Percentiles rank a stretch among this genome's conserved stretches.
Evolutionary conservation across 2,113 vertebrate species (phyloP).

Genomic region (Oncorhynchus mykiss): DNA sequence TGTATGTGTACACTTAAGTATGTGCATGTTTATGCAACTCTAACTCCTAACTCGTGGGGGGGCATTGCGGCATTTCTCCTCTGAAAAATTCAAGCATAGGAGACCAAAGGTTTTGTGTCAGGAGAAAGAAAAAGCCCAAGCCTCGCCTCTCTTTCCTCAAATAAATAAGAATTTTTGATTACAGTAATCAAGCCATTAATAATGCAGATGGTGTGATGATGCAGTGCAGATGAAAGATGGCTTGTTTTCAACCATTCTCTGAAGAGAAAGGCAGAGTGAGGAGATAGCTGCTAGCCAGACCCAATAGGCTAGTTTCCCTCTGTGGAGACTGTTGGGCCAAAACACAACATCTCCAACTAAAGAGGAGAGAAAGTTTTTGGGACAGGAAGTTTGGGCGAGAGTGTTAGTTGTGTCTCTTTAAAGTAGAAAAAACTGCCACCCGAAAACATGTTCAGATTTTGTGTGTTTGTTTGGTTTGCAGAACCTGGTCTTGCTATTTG

Average conservation of each 20-base stretch:
- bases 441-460: no score
- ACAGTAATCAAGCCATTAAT: constrained; percentile 82
- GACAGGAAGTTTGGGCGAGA: neutral
- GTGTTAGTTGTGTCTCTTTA: no score
- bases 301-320: constrained; percentile 1
- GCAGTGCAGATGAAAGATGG: constrained; percentile 80
- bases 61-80: constrained; percentile 65
- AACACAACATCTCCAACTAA: neutral
- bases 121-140: constrained; percentile 68
- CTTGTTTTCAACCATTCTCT: constrained; percentile 77
- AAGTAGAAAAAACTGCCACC: neutral
- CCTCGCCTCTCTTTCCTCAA: constrained; percentile 69
- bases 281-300: constrained; percentile 73
- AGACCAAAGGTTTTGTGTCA: constrained; percentile 72
- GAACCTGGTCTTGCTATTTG: no score
- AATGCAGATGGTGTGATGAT: constrained; percentile 77
- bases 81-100: constrained; percentile 73
- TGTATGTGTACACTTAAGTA: constrained; percentile 50
- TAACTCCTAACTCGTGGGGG: constrained; percentile 62
- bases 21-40: constrained; percentile 68
- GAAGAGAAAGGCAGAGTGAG: constrained; percentile 65
- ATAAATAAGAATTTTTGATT: constrained; percentile 85
- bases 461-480: no score
- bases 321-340: constrained; percentile 2
- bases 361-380: neutral